Evolutionary conservation across 2,797 vertebrate species (phyloP), one percentile per base, ranked within the genome.

Genomic region (Leptoclinus maculatus): DNA sequence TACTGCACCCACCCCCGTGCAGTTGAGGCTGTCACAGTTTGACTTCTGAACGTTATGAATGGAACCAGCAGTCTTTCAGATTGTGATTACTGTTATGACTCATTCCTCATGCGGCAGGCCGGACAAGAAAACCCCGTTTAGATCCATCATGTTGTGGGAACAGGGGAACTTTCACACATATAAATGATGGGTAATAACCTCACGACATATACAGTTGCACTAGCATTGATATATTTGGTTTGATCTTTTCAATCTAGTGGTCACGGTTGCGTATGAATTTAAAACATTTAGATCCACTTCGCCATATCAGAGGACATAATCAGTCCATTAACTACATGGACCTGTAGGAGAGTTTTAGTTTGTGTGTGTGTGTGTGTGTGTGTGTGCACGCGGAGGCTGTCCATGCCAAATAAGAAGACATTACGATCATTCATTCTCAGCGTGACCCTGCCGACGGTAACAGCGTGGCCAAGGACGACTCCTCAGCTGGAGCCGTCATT

Each of bases 21-120:
- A 4, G 66, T 19, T 34, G 58, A 54, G 56, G 68, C 5, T 76
- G 66, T 82, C 66, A 71, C 70, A 16, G 59, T 71, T 74, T 76
- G 64, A 83, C 74, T 83, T 72, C 53, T 77, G 65, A 78, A 59
- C 39, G 66, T 76, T 77, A 51, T 56, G 66, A 81, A 81, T 51
- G 69, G 63, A 83, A 85, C 71, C 57, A 45, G 4, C 72, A 41
- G 54, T 21, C 38, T 49, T 43, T 78, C n/a, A 43, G 45, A 60
- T 64, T 70, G 64, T 38, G 68, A 83, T 83, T 57, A 38, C 49
- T 53, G 51, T 39, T 74, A 32, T 49, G 68, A 69, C 10, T 75
- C 65, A 45, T 73, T 64, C 36, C n/a, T 16, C 16, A 56, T 53
- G 9, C 1, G 0, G 27, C n/a, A 51, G 12, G 43, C 0, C 5